Evolutionary conservation across 2,113 vertebrate species (phyloP).

Genomic region (Nerophis ophidion): DNA sequence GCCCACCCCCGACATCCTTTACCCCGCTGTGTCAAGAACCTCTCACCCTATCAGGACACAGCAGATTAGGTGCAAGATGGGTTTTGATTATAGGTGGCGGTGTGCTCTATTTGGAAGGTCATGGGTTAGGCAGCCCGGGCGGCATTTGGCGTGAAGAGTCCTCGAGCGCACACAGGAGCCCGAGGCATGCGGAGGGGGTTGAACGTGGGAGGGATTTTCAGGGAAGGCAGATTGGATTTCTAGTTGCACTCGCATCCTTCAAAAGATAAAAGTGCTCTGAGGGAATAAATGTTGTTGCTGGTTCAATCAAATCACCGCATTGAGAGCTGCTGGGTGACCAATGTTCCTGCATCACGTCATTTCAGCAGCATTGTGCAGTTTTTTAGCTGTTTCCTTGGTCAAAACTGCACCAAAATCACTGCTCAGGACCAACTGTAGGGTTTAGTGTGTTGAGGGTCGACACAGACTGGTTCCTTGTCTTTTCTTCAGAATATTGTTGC

Average conservation of each 20-base stretch:
- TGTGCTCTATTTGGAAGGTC: conserved; percentile 11
- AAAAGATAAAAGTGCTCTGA: conserved; percentile 19
- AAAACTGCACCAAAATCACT: no score
- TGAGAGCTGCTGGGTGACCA: background rate
- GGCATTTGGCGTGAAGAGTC: conserved; percentile 24
- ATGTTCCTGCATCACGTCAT: background rate
- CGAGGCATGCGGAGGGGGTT: background rate
- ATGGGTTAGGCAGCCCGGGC: conserved; percentile 14
- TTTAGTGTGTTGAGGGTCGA: no score
- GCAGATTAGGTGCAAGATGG: conserved; percentile 9
- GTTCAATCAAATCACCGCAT: conserved; percentile 1
- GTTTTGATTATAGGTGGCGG: conserved; percentile 11
- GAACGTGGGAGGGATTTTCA: conserved; percentile 34
- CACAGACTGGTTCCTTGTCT: no score
- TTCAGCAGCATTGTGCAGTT: background rate
- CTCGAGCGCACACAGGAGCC: conserved; percentile 15
- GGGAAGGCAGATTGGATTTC: conserved; percentile 34
- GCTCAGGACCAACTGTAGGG: no score
- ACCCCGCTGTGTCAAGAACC: conserved; percentile 9
- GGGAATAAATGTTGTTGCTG: conserved; percentile 22
- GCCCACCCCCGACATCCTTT: conserved; percentile 9
- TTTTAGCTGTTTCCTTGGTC: background rate
- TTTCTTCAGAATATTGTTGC: no score
- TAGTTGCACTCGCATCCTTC: conserved; percentile 11
- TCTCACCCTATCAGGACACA: conserved; percentile 22